A percentile compares a stretch with the other conserved stretches of the same genome.
These are phyloP conservation scores for Climacteris rufus DNA, from an alignment of 2,113 vertebrate species.

Conservation along the genomic window DNA sequence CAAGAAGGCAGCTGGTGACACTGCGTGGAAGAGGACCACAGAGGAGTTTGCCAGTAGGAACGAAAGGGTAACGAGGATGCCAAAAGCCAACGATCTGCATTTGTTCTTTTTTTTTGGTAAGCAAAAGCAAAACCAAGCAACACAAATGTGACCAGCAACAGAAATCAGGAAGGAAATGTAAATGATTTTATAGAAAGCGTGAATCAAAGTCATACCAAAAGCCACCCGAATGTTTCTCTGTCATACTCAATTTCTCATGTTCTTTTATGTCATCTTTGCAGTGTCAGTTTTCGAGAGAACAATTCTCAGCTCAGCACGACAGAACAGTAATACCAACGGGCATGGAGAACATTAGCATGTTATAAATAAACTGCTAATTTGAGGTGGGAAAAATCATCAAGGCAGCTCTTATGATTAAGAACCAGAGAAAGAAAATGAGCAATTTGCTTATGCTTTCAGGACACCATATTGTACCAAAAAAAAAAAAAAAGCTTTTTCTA, in stretches of 20 bases:
- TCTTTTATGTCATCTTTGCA: not conserved
- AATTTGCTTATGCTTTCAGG: not conserved
- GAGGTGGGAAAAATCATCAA: slow-evolving; percentile 44
- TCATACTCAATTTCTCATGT: not conserved
- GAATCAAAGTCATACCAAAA: not conserved
- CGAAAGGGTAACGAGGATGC: rapidly evolving
- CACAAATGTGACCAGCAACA: not conserved
- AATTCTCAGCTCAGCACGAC: slow-evolving; percentile 43
- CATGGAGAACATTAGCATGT: slow-evolving; percentile 36
- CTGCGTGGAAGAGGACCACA: rapidly evolving
- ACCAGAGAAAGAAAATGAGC: slow-evolving; percentile 10
- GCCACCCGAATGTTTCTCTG: not conserved
- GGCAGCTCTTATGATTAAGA: slow-evolving; percentile 14
- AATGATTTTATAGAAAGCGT: not conserved
- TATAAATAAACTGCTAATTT: slow-evolving; percentile 55
- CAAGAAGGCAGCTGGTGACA: not conserved
- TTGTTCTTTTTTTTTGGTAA: not conserved
- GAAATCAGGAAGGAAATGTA: not conserved
- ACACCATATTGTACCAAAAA: not conserved
- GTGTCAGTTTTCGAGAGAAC: slow-evolving; percentile 1
- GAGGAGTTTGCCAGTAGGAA: not conserved
- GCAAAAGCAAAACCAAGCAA: not conserved
- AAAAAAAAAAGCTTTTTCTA: not conserved
- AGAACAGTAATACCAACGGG: not conserved
- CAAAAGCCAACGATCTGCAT: not conserved